Evolutionary conservation across 2,797 vertebrate genomes (phyloP).

Genomic region (Phrynocephalus forsythii): DNA sequence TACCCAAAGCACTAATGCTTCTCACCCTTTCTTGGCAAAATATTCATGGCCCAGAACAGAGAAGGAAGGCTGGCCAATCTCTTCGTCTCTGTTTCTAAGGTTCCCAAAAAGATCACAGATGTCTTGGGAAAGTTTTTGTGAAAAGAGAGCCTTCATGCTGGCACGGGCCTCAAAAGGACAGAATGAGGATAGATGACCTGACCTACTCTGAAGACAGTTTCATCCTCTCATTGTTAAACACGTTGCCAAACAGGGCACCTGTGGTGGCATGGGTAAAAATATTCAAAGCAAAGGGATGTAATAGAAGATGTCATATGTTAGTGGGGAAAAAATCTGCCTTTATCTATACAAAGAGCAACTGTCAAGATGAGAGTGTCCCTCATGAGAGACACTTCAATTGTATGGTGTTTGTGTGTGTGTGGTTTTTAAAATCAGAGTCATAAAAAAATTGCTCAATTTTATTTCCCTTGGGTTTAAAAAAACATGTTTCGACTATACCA

Average conservation of each 20-base stretch:
- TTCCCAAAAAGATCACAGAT: neutral
- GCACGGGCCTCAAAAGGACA: neutral
- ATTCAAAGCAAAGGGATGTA: neutral
- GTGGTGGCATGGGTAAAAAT: neutral
- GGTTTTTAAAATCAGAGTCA: neutral
- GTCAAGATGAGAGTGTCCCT: neutral
- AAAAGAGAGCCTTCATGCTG: neutral
- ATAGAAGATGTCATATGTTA: neutral
- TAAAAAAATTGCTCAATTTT: slow-evolving; percentile 24
- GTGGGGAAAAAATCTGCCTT: neutral
- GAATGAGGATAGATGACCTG: neutral
- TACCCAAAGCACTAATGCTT: neutral
- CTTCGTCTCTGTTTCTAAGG: neutral
- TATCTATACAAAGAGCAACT: neutral
- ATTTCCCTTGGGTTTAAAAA: neutral
- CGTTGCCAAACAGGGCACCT: neutral
- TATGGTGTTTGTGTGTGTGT: too few species aligned
- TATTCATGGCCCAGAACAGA: neutral
- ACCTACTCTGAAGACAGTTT: neutral
- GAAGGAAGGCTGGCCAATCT: neutral
- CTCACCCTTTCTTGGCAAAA: neutral
- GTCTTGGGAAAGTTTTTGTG: neutral
- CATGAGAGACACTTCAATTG: slow-evolving; percentile 5
- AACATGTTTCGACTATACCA: neutral
- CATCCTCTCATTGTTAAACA: neutral